phyloP scores from a whole-genome alignment of 1,140 invertebrate species.

The Rhysida immarginata region DNA sequence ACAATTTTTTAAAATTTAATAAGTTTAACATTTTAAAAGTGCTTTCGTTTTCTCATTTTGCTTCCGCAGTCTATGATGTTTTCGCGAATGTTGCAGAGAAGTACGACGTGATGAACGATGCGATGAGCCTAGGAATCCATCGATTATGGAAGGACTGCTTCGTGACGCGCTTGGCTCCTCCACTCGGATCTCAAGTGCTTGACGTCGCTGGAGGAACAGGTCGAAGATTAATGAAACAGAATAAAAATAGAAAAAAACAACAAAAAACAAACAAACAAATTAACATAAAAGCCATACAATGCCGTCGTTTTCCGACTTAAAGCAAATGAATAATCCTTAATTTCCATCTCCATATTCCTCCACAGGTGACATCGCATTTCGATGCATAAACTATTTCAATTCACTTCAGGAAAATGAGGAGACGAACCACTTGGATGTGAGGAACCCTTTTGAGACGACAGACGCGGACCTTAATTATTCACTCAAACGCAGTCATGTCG shows the following conservation, averaged over 20 bases:
- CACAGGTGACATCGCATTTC: constrained; percentile 78
- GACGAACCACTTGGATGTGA: background rate
- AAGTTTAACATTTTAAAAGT: too few species aligned
- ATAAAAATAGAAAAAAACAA: too few species aligned
- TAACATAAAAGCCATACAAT: too few species aligned
- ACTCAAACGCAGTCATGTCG: constrained; percentile 37
- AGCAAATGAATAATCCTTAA: too few species aligned
- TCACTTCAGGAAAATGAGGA: background rate
- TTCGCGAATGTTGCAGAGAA: constrained; percentile 87
- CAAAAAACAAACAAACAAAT: too few species aligned
- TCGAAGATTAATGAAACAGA: constrained; percentile 14
- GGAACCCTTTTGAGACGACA: background rate
- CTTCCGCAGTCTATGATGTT: constrained; percentile 62
- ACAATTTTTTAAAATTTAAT: too few species aligned
- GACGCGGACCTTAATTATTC: background rate
- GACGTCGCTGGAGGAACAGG: constrained; percentile 95
- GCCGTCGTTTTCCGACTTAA: too few species aligned
- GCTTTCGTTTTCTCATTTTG: constrained; percentile 8
- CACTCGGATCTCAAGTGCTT: constrained; percentile 57
- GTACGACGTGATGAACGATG: constrained; percentile 98
- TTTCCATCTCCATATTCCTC: too few species aligned
- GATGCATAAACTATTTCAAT: constrained; percentile 58
- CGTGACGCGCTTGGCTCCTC: constrained; percentile 59
- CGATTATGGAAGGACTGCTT: constrained; percentile 94
- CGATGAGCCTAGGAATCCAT: constrained; percentile 89